Conservation (phyloP, 2,797 vertebrate species). For the Gallinago nigripennis region DNA sequence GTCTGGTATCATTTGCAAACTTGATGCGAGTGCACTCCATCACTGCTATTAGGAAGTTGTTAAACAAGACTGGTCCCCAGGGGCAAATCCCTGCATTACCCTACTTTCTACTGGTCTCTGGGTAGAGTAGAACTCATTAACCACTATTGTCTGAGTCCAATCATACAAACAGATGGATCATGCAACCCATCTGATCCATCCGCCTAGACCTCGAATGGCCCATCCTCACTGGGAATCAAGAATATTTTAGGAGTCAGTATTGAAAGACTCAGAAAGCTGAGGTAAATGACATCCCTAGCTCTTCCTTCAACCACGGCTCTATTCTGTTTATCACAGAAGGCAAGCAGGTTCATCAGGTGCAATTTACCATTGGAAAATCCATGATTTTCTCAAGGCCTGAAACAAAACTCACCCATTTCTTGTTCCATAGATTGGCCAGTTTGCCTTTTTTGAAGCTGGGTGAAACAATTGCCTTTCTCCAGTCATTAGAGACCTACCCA, state of each 20-base stretch:
- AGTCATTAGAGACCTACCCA: not conserved
- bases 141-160: not conserved
- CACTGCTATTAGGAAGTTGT: accelerated
- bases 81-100: not conserved
- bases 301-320: not conserved
- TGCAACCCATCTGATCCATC: not conserved
- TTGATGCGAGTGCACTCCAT: not conserved
- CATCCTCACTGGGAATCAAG: not conserved
- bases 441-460: not conserved
- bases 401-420: not conserved
- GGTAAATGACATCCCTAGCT: not conserved
- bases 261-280: not conserved
- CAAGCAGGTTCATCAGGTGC: not conserved
- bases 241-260: not conserved
- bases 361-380: not conserved
- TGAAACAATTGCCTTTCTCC: not conserved
- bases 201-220: not conserved
- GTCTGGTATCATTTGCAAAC: not conserved
- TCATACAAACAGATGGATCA: not conserved
- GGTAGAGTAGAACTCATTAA: not conserved
- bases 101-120: not conserved
- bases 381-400: not conserved
- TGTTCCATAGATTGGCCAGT: not conserved
- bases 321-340: not conserved
- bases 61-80: not conserved